Conservation (phyloP, 2,113 vertebrate genomes). For the Trematocara nigrifrons region DNA sequence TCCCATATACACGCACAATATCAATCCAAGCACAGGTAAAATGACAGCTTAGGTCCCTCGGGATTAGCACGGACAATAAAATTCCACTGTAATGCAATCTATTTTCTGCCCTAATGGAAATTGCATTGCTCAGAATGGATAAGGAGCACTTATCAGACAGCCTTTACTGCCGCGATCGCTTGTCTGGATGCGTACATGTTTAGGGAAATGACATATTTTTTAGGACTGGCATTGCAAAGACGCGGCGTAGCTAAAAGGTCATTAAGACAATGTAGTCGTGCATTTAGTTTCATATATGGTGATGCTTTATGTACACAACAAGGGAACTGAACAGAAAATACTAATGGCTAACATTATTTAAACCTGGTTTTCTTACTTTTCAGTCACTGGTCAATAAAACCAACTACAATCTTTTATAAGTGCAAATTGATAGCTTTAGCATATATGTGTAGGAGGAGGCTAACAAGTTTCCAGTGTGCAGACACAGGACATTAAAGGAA, state of each 20-base stretch:
- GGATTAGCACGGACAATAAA: background rate
- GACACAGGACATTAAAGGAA: background rate
- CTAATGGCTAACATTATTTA: background rate
- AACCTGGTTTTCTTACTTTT: background rate
- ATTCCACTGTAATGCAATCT: slow-evolving; percentile 2
- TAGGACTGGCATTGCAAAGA: background rate
- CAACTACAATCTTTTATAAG: background rate
- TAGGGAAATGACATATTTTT: background rate
- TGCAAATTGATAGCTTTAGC: background rate
- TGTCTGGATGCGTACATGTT: background rate
- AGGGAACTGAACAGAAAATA: background rate
- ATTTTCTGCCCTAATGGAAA: slow-evolving; percentile 21
- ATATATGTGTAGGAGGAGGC: background rate
- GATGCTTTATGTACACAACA: background rate
- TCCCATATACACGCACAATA: background rate
- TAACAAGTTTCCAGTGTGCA: background rate
- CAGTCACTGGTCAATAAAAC: background rate
- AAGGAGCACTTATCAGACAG: background rate
- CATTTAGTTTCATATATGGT: background rate
- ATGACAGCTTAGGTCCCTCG: background rate
- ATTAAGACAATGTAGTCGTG: background rate
- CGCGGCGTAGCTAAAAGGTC: background rate
- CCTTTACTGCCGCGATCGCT: background rate
- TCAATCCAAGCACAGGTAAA: background rate
- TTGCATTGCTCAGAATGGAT: slow-evolving; percentile 5